Conservation (phyloP, 2,797 vertebrate species). For the Myioborus melanocephalus region DNA sequence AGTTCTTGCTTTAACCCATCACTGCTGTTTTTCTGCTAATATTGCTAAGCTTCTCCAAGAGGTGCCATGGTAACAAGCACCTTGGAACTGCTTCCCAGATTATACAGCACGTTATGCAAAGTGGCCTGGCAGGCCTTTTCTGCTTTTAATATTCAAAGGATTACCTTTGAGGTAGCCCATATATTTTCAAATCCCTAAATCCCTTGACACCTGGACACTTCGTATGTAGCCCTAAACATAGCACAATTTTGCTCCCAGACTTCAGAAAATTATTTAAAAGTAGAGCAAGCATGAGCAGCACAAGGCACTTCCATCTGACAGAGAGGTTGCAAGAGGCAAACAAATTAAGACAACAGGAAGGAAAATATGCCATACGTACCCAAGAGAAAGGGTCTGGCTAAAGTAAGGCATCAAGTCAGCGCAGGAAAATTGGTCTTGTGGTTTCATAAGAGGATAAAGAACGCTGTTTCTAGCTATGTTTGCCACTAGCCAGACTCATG, state of each 20-base stretch:
- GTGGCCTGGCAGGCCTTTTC: neutral
- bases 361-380: neutral
- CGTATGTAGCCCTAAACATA: neutral
- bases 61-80: slow-evolving; percentile 52
- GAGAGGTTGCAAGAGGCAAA: neutral
- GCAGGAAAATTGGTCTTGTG: neutral
- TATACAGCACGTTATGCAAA: slow-evolving; percentile 2
- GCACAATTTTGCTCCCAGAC: neutral
- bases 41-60: neutral
- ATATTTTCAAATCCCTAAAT: slow-evolving; percentile 24
- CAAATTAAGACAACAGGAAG: neutral
- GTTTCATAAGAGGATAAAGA: neutral
- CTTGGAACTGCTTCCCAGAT: neutral
- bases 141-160: slow-evolving; percentile 19
- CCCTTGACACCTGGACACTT: neutral
- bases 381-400: neutral
- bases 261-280: neutral
- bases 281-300: neutral
- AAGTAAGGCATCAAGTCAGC: neutral
- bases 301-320: neutral
- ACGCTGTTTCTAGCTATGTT: neutral
- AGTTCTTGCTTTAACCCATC: neutral
- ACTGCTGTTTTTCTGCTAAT: neutral
- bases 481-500: neutral
- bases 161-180: neutral